These are phyloP conservation scores for Sebastes nivosus DNA, from an alignment of 2,797 vertebrate genomes.

Conservation along the genomic window DNA sequence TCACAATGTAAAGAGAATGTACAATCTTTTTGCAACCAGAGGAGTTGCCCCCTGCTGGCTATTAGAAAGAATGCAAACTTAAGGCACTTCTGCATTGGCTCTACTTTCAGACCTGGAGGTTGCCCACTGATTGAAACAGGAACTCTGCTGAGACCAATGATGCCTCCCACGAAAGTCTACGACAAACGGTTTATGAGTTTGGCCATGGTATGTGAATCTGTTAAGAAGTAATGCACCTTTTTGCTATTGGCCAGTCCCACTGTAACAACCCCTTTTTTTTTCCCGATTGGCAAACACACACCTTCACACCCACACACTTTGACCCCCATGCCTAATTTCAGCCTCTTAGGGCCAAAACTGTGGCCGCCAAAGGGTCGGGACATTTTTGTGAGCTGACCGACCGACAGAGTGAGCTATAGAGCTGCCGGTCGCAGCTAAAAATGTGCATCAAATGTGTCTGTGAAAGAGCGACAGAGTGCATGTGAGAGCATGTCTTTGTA, in stretches of 20 bases:
- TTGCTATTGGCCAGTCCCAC: rapidly evolving
- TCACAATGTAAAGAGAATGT: no score
- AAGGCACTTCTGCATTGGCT: no score
- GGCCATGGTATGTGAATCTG: neutral
- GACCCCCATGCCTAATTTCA: neutral
- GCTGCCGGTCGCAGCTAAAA: neutral
- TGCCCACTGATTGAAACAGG: no score
- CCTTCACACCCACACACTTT: neutral
- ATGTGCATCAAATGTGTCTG: slow-evolving; percentile 1
- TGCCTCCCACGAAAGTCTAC: neutral
- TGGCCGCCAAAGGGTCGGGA: neutral
- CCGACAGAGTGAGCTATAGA: neutral
- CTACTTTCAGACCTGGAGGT: no score
- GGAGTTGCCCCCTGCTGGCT: no score
- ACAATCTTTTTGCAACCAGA: no score
- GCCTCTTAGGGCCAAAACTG: neutral
- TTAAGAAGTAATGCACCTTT: neutral
- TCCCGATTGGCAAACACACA: neutral
- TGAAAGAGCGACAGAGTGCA: slow-evolving; percentile 3
- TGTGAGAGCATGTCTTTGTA: slow-evolving; percentile 31
- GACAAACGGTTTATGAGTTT: neutral
- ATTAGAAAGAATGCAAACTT: no score
- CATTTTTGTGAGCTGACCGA: neutral
- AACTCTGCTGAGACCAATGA: neutral
- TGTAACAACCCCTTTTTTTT: neutral